Evolutionary conservation across 2,113 vertebrate genomes (phyloP), one percentile per base, ranked within the genome.

Genomic region (Egretta garzetta): DNA sequence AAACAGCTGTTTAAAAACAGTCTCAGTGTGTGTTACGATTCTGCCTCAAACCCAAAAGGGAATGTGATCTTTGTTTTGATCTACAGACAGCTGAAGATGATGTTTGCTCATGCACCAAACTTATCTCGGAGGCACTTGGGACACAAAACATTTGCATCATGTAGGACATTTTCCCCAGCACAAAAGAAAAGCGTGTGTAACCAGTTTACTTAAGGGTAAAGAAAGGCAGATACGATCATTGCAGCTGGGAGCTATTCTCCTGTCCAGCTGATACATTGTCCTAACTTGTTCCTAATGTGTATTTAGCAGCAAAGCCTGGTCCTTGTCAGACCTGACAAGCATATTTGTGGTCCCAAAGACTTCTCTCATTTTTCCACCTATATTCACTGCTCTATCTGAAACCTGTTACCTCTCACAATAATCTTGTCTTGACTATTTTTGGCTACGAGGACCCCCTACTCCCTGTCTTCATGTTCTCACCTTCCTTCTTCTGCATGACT

Each of bases 381-480:
- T 56, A 30, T 59, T 72, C 20, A 27, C 10, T 87, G 27, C 19
- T 67, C 41, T 56, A 1, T 67, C 27, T 50, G 53, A 73, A 94
- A 52, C 14, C 35, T 73, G 13, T 49, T 60, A 33, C 9, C 15
- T 50, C 21, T 41, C 45, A 33, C 13, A 41, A 7, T 41, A 73
- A 15, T 24, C 13, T 30, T 82, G 26, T 55, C 20, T 56, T 91
- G 47, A 37, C 18, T 53, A 1, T 5, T 86, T 86, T 72, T 67
- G 49, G 41, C 35, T 70, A 32, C 32, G 55, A 43, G 52, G 27
- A 49, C 14, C 20, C 12, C 27, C 33, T 22, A 12, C 14, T 10
- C 5, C 3, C 18, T 23, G 0, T 53, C 30, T 53, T 70, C 0
- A 0, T 39, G 35, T 68, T 63, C 55, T 68, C 12, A 35, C 27